These are phyloP conservation scores for Eledona agricola DNA, from an alignment of 2,888 invertebrate genomes.

Conservation along the genomic window DNA sequence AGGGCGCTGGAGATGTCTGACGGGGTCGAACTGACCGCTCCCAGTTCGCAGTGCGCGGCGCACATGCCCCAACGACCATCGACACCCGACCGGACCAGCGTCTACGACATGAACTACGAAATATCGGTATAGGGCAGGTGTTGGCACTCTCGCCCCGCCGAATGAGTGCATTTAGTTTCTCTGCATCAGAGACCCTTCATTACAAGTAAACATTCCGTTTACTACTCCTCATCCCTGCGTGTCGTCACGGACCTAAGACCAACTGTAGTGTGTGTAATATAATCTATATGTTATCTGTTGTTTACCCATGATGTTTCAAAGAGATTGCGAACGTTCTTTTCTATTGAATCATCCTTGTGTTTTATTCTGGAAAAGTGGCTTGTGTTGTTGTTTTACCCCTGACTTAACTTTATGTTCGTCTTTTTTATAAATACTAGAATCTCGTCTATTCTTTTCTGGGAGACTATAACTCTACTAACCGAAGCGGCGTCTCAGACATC, in stretches of 20 bases:
- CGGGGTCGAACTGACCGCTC: conserved; percentile 79
- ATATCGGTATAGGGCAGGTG: conserved; percentile 85
- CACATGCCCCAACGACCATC: conserved; percentile 60
- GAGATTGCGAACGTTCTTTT: conserved; percentile 23
- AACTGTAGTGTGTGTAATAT: conserved; percentile 53
- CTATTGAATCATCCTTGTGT: conserved; percentile 18
- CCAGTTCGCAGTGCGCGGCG: conserved; percentile 58
- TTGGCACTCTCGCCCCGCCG: conserved; percentile 59
- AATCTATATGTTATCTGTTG: conserved; percentile 57
- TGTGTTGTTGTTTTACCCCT: conserved; percentile 52
- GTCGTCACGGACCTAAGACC: conserved; percentile 39
- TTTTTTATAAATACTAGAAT: conserved; percentile 24
- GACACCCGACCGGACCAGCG: conserved; percentile 86
- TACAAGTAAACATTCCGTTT: conserved; percentile 50
- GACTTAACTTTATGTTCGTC: conserved; percentile 43
- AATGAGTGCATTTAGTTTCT: conserved; percentile 59
- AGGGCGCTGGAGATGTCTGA: conserved; percentile 90
- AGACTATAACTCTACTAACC: conserved; percentile 45
- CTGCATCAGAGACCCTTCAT: conserved; percentile 57
- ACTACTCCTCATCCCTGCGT: conserved; percentile 40
- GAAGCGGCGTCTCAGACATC: conserved; percentile 44
- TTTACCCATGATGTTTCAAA: conserved; percentile 52
- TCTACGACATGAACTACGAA: conserved; percentile 95
- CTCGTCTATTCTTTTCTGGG: conserved; percentile 28
- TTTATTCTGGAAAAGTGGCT: conserved; percentile 41